Evolutionary conservation across 2,113 vertebrate genomes (phyloP).

Genomic region (Scopus umbretta): DNA sequence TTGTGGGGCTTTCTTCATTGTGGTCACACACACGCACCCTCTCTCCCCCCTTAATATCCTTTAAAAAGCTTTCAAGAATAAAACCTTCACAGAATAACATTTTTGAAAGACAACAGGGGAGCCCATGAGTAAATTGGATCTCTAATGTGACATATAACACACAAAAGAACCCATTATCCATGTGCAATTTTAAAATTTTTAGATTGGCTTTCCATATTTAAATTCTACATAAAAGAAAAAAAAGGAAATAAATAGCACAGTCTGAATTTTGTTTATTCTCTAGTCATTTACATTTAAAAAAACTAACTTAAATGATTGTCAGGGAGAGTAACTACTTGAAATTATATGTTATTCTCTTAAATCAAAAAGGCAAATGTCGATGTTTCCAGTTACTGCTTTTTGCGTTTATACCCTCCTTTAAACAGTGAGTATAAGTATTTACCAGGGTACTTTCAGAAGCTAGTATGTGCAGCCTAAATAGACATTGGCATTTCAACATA

Average conservation of each 20-base stretch:
- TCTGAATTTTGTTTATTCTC: neutral
- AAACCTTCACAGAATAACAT: neutral
- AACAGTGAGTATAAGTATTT: neutral
- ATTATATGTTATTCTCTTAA: neutral
- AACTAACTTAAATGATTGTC: neutral
- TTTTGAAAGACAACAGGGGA: neutral
- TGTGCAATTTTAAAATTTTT: neutral
- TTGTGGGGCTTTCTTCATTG: neutral
- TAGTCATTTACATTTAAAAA: neutral
- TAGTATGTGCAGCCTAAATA: neutral
- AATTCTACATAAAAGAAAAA: neutral
- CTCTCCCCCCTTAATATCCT: rapidly evolving
- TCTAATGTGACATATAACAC: neutral
- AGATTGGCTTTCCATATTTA: neutral
- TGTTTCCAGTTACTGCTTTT: neutral
- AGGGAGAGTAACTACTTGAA: neutral
- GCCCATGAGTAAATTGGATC: neutral
- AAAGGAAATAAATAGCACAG: neutral
- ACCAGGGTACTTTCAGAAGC: neutral
- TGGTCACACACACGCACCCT: neutral
- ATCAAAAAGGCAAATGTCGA: neutral
- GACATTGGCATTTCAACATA: neutral
- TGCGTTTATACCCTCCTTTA: neutral
- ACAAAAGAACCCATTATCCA: neutral
- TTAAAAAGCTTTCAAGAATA: neutral